Conservation (phyloP, 2,888 invertebrate genomes). For the Hemicrepidius hirtus region DNA sequence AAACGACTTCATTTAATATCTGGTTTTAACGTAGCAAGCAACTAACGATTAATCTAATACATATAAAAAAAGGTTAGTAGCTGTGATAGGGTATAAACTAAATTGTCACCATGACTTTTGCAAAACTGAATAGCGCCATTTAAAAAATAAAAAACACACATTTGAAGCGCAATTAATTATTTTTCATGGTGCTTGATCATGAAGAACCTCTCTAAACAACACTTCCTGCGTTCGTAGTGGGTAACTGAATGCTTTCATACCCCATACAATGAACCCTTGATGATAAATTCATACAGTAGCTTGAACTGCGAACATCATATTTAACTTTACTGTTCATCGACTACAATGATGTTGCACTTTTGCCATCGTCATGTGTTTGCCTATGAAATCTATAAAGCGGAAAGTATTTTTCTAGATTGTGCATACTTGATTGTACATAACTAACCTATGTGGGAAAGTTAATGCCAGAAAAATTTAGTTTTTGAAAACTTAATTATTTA, state of each 20-base stretch:
- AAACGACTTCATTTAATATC: too few species aligned
- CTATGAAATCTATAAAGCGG: constrained; percentile 2
- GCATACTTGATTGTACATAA: too few species aligned
- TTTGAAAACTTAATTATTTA: not conserved
- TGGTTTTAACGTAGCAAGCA: too few species aligned
- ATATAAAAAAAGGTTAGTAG: constrained; percentile 12
- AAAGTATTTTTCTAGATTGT: too few species aligned
- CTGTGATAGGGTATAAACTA: constrained; percentile 53
- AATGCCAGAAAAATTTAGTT: not conserved
- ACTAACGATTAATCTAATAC: constrained; percentile 6
- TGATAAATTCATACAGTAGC: constrained; percentile 56
- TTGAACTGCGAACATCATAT: constrained; percentile 51
- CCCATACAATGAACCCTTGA: constrained; percentile 52
- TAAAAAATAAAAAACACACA: constrained; percentile 64
- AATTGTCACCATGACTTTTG: constrained; percentile 59
- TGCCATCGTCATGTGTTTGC: not conserved
- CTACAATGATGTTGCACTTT: constrained; percentile 43
- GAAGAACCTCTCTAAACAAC: constrained; percentile 61
- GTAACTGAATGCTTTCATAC: constrained; percentile 52
- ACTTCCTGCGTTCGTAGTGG: constrained; percentile 53
- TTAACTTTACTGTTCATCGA: constrained; percentile 48
- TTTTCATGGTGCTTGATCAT: constrained; percentile 71
- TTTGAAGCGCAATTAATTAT: constrained; percentile 71
- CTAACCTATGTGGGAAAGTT: too few species aligned
- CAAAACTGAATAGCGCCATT: constrained; percentile 59